Evolutionary conservation across 2,888 invertebrate genomes (phyloP).

Genomic region (Ernsta delagoae): DNA sequence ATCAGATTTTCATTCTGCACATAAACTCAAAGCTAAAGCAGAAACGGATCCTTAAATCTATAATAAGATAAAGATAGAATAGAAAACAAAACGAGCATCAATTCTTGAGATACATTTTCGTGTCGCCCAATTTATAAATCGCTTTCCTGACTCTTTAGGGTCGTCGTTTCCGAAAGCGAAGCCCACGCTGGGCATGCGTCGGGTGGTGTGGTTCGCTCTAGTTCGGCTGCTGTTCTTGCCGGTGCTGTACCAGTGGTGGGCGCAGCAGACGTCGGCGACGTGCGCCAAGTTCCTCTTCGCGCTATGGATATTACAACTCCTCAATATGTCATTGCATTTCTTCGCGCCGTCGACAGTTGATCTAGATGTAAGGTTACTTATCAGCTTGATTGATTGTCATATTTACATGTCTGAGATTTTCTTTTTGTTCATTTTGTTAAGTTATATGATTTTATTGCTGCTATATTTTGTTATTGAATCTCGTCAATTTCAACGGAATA

Average conservation of each 20-base stretch:
- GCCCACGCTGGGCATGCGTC: constrained; percentile 95
- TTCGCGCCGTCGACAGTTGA: constrained; percentile 68
- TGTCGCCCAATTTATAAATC: no score
- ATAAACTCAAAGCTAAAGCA: no score
- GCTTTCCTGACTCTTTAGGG: constrained; percentile 71
- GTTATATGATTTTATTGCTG: neutral
- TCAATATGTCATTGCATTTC: constrained; percentile 86
- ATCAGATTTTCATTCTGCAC: neutral
- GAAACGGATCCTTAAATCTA: no score
- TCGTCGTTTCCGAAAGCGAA: constrained; percentile 98
- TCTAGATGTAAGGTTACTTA: constrained; percentile 76
- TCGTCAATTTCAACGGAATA: no score
- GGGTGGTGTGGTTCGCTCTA: constrained; percentile 93
- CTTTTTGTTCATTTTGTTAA: no score
- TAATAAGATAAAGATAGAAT: no score
- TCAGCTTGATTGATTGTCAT: neutral
- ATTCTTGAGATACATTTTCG: no score
- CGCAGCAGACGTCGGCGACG: constrained; percentile 92
- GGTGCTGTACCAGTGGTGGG: constrained; percentile 95
- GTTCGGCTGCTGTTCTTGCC: constrained; percentile 94
- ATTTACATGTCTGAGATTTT: no score
- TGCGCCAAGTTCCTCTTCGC: constrained; percentile 90
- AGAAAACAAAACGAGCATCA: no score
- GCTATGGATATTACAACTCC: constrained; percentile 91
- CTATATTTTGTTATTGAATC: no score